phyloP scores from a whole-genome alignment of 2,113 vertebrate genomes.

The Oriolus oriolus region DNA sequence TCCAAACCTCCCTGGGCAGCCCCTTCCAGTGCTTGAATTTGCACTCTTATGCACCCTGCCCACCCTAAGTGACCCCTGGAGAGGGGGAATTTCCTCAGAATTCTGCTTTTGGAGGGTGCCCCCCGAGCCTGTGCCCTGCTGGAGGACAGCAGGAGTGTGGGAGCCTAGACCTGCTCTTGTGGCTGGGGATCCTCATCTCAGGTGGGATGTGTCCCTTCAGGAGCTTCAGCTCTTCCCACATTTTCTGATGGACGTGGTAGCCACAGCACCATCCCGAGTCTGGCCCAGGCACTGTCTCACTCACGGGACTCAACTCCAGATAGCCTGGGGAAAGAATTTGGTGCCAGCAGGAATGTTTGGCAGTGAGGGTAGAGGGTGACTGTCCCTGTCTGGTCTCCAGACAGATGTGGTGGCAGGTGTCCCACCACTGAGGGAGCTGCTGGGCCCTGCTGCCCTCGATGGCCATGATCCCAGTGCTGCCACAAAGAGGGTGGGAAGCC shows the following conservation, averaged over 20 bases:
- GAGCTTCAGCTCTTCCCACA: not conserved
- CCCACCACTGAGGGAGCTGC: accelerated
- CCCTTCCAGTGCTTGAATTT: not conserved
- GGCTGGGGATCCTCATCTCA: not conserved
- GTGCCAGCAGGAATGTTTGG: not conserved
- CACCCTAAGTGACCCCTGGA: not conserved
- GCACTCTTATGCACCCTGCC: accelerated
- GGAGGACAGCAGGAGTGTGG: not conserved
- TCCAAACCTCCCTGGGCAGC: not conserved
- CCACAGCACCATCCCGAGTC: accelerated
- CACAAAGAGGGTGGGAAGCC: accelerated
- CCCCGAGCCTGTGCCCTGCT: accelerated
- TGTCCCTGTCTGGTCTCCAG: not conserved
- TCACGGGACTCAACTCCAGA: not conserved
- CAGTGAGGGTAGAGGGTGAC: not conserved
- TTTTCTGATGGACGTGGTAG: accelerated
- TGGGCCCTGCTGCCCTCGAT: accelerated
- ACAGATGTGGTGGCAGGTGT: accelerated
- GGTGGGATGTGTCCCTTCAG: not conserved
- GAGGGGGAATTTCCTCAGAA: not conserved
- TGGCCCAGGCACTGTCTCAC: accelerated
- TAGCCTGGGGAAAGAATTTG: accelerated
- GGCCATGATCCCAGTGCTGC: not conserved
- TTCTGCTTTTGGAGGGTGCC: not conserved
- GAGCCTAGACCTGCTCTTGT: accelerated